Evolutionary conservation across 2,888 invertebrate species (phyloP).

Genomic region (Euzophera pinguis): DNA sequence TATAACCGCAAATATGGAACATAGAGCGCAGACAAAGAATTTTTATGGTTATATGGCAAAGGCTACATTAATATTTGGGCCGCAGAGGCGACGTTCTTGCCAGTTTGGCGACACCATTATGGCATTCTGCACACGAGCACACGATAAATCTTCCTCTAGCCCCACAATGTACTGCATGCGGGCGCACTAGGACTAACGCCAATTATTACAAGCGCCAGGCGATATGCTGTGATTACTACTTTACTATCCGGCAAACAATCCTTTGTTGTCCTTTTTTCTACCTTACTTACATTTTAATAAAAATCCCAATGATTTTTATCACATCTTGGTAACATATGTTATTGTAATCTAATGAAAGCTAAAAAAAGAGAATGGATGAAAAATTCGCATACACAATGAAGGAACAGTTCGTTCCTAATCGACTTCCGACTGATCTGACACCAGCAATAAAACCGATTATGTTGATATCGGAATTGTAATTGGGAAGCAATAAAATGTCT

Average conservation of each 20-base stretch:
- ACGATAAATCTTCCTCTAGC: slow-evolving; percentile 56
- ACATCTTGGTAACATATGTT: neutral
- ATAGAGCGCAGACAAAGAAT: slow-evolving; percentile 45
- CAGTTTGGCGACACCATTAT: slow-evolving; percentile 56
- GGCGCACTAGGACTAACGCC: slow-evolving; percentile 34
- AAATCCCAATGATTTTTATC: neutral
- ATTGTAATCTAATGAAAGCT: neutral
- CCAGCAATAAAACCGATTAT: slow-evolving; percentile 28
- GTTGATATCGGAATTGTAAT: slow-evolving; percentile 54
- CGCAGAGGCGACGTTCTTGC: slow-evolving; percentile 36
- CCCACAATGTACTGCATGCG: slow-evolving; percentile 55
- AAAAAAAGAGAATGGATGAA: neutral
- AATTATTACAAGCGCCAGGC: slow-evolving; percentile 41
- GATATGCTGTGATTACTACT: slow-evolving; percentile 26
- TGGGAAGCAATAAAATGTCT: slow-evolving; percentile 48
- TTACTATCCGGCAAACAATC: neutral
- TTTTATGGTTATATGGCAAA: slow-evolving; percentile 45
- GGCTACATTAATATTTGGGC: slow-evolving; percentile 48
- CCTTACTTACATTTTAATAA: neutral
- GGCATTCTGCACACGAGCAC: slow-evolving; percentile 56
- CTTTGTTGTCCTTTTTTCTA: neutral
- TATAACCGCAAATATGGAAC: slow-evolving; percentile 27
- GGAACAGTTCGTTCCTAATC: slow-evolving; percentile 2
- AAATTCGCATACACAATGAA: neutral
- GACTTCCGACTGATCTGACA: slow-evolving; percentile 14